Conservation (phyloP, 2,888 invertebrate species). For the Dryadula phaetusa region DNA sequence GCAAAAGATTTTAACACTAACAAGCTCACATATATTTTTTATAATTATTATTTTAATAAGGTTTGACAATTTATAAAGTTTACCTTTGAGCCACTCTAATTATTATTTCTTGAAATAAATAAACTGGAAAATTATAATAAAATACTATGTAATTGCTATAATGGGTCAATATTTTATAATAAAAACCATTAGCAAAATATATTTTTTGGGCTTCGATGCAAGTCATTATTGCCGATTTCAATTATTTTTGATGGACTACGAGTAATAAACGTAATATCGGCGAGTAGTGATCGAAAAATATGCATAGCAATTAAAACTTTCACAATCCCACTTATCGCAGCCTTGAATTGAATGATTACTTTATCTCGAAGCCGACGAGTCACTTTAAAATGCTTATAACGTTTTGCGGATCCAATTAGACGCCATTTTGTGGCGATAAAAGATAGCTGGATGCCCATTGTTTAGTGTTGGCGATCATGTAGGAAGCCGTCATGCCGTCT, state of each 20-base stretch:
- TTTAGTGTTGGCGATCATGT: conserved; percentile 68
- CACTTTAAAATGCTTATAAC: conserved; percentile 50
- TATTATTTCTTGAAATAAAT: conserved; percentile 5
- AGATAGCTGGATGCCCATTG: conserved; percentile 77
- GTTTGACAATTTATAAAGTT: neutral
- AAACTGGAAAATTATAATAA: conserved; percentile 1
- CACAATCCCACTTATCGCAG: conserved; percentile 53
- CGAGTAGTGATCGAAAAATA: conserved; percentile 39
- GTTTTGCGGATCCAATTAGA: conserved; percentile 81
- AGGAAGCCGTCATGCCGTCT: conserved; percentile 59
- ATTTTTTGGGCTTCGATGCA: conserved; percentile 11
- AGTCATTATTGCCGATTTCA: conserved; percentile 37
- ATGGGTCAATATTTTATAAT: conserved; percentile 9
- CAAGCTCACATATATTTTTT: no score
- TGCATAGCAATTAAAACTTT: conserved; percentile 49
- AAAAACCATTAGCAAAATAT: conserved; percentile 24
- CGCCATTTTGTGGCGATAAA: conserved; percentile 75
- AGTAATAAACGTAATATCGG: conserved; percentile 38
- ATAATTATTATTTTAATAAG: neutral
- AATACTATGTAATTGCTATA: conserved; percentile 18
- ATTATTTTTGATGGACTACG: conserved; percentile 42
- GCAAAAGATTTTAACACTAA: no score
- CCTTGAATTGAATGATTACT: conserved; percentile 56
- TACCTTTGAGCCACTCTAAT: neutral
- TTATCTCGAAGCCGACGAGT: conserved; percentile 54